phyloP scores from a whole-genome alignment of 2,113 vertebrate species.

The Tympanuchus pallidicinctus region DNA sequence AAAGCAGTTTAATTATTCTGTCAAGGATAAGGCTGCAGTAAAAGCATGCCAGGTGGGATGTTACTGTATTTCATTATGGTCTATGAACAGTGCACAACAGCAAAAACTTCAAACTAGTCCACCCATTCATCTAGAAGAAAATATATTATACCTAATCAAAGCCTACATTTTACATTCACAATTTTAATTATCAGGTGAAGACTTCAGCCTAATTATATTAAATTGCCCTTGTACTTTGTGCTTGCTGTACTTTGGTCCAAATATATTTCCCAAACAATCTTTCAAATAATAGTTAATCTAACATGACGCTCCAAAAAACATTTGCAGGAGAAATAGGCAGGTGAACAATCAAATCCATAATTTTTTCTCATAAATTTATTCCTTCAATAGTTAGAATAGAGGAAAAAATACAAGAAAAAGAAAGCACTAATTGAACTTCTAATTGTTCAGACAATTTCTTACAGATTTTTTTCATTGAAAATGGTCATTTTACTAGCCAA shows the following conservation, averaged over 20 bases:
- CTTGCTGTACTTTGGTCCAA: not conserved
- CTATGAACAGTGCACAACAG: not conserved
- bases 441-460: not conserved
- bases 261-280: not conserved
- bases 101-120: not conserved
- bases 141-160: not conserved
- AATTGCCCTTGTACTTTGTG: not conserved
- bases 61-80: not conserved
- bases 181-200: not conserved
- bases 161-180: not conserved
- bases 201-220: not conserved
- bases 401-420: slow-evolving; percentile 9
- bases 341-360: slow-evolving; percentile 14
- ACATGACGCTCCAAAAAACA: not conserved
- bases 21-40: not conserved
- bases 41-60: not conserved
- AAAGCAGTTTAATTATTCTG: not conserved
- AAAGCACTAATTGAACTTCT: not conserved
- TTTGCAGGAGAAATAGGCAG: slow-evolving; percentile 17
- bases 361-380: slow-evolving; percentile 13
- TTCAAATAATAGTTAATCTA: slow-evolving; percentile 32
- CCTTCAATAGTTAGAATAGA: slow-evolving; percentile 5
- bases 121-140: not conserved
- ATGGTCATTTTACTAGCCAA: not conserved
- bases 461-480: slow-evolving; percentile 4